Percentiles rank a stretch among this genome's conserved stretches.
Evolutionary conservation across 1,140 invertebrate species (phyloP).

Genomic region (Nylanderia fulva): DNA sequence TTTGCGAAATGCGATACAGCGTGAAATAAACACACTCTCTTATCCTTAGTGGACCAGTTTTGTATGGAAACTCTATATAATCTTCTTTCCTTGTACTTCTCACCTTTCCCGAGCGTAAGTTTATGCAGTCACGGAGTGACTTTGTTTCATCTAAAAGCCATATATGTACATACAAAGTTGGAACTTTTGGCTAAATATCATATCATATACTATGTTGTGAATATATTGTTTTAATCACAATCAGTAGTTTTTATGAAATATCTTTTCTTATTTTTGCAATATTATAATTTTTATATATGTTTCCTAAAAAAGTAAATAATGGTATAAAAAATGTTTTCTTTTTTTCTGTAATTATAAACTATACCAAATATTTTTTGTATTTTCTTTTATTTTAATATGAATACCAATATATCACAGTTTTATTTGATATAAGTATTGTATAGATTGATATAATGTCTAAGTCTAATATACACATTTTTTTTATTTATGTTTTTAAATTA

Average conservation of each 20-base stretch:
- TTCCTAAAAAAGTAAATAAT: neutral
- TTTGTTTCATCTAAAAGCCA: slow-evolving; percentile 14
- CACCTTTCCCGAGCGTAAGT: slow-evolving; percentile 15
- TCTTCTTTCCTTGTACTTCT: slow-evolving; percentile 38
- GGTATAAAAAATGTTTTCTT: neutral
- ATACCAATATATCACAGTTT: neutral
- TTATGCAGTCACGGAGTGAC: neutral
- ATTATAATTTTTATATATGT: neutral
- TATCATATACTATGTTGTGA: neutral
- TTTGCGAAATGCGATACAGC: slow-evolving; percentile 44
- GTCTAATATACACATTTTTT: neutral
- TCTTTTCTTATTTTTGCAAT: neutral
- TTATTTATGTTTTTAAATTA: neutral
- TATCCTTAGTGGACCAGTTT: neutral
- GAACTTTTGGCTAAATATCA: neutral
- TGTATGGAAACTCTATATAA: slow-evolving; percentile 46
- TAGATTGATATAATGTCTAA: neutral
- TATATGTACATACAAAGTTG: neutral
- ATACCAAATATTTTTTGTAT: neutral
- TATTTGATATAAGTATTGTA: neutral
- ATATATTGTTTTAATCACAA: neutral
- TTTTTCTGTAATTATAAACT: too few species aligned
- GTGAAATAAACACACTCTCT: slow-evolving; percentile 51
- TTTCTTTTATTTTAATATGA: neutral
- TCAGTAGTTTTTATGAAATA: neutral